Percentiles rank a stretch among this genome's conserved stretches.
Conservation (phyloP, 2,888 invertebrate genomes). For the Bombylius discolor region DNA sequence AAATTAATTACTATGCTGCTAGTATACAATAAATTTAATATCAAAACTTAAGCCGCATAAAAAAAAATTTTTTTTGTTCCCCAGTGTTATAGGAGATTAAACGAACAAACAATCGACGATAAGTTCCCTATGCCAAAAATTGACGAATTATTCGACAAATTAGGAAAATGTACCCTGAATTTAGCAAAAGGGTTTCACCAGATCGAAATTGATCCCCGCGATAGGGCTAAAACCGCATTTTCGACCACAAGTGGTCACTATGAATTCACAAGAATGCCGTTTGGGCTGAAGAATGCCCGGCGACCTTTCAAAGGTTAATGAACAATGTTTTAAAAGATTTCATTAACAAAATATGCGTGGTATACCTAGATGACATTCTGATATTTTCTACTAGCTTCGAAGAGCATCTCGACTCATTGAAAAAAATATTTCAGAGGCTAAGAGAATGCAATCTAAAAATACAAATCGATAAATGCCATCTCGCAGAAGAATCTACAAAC, state of each 20-base stretch:
- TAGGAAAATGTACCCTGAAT: neutral
- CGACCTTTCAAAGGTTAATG: no score
- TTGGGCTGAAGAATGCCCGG: neutral
- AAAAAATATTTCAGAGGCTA: neutral
- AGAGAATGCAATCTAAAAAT: slow-evolving; percentile 1
- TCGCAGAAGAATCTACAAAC: slow-evolving; percentile 5
- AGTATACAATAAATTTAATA: no score
- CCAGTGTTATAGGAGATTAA: neutral
- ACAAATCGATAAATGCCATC: slow-evolving; percentile 1
- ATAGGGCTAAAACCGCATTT: no score
- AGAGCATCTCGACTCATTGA: neutral
- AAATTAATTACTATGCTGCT: no score
- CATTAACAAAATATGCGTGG: no score
- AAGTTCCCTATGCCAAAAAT: no score
- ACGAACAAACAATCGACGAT: no score
- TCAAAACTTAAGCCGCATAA: no score
- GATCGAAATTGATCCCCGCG: neutral
- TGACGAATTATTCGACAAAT: no score
- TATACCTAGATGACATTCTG: neutral
- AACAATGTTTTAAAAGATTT: no score
- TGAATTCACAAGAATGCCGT: neutral
- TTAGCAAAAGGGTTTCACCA: slow-evolving; percentile 2
- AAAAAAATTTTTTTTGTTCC: no score
- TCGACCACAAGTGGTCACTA: neutral
- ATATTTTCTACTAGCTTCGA: slow-evolving; percentile 1